Conservation (phyloP, 64 coral and sea anemone genomes). For the Montipora foliosa region DNA sequence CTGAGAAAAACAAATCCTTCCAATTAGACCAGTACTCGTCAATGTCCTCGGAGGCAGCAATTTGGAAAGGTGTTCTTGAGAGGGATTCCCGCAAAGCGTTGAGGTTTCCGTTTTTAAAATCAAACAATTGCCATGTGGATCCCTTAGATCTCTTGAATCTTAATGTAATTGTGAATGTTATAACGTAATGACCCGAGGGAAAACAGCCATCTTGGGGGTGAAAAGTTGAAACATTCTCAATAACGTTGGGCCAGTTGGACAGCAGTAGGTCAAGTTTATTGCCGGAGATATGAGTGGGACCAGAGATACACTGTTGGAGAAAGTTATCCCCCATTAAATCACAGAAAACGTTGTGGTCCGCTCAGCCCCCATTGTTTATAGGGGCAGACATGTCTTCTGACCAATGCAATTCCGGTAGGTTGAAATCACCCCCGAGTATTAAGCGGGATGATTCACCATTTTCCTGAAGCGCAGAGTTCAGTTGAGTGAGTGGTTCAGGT, state of each 20-base stretch:
- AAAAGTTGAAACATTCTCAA: constrained; percentile 17
- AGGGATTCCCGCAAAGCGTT: not conserved
- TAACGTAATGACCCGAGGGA: not conserved
- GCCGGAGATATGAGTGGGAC: constrained; percentile 27
- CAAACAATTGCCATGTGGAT: not conserved
- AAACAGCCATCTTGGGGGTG: not conserved
- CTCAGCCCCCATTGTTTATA: not conserved
- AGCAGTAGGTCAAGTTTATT: constrained; percentile 64
- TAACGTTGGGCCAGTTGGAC: constrained; percentile 36
- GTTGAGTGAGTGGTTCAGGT: constrained; percentile 38
- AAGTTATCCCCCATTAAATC: constrained; percentile 65
- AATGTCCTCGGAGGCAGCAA: constrained; percentile 9
- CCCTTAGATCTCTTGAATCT: constrained; percentile 35
- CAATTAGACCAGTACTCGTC: constrained; percentile 56
- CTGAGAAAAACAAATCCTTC: constrained; percentile 61
- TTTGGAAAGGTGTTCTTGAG: not conserved
- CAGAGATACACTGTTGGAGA: constrained; percentile 31
- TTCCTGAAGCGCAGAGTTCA: constrained; percentile 8
- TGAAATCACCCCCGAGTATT: not conserved
- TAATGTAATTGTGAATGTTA: constrained; percentile 7
- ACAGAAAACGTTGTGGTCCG: constrained; percentile 30
- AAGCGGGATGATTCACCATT: not conserved
- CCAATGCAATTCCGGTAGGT: constrained; percentile 25
- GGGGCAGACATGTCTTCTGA: constrained; percentile 17
- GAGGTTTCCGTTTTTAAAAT: constrained; percentile 49